Evolutionary conservation across 2,113 vertebrate species (phyloP).

Genomic region (Paramormyrops kingsleyae): DNA sequence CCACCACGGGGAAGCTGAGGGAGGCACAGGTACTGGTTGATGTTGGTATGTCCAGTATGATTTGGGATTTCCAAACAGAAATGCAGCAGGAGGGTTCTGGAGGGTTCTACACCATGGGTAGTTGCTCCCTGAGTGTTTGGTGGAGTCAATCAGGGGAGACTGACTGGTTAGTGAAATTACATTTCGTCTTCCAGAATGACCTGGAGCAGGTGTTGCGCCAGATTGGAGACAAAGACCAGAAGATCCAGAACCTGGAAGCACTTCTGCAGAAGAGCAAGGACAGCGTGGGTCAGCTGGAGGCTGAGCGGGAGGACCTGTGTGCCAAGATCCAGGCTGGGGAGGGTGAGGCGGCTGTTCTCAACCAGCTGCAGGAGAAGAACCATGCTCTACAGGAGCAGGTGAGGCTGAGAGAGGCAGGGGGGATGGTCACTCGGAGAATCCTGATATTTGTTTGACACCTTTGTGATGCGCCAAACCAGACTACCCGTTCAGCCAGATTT

Average conservation of each 20-base stretch:
- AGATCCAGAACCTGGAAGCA: slow-evolving; percentile 97
- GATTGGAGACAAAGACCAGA: slow-evolving; percentile 98
- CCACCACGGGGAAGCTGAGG: slow-evolving; percentile 83
- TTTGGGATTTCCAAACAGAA: not conserved
- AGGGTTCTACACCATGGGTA: not conserved
- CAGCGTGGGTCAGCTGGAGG: slow-evolving; percentile 81
- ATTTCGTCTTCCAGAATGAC: slow-evolving; percentile 72
- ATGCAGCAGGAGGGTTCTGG: not conserved
- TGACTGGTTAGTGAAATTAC: not conserved
- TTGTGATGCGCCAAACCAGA: too few relatives aligned
- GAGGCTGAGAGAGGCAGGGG: not conserved
- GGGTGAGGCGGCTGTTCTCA: slow-evolving; percentile 89
- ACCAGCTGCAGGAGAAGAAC: slow-evolving; percentile 94
- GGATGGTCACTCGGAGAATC: not conserved
- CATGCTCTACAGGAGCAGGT: slow-evolving; percentile 87
- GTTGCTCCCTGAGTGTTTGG: not conserved
- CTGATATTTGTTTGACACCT: not conserved
- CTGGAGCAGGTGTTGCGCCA: slow-evolving; percentile 94
- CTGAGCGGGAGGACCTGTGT: slow-evolving; percentile 89
- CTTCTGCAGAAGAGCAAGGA: slow-evolving; percentile 94
- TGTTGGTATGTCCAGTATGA: not conserved
- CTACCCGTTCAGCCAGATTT: not conserved
- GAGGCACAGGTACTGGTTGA: slow-evolving; percentile 80
- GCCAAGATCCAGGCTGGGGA: slow-evolving; percentile 97
- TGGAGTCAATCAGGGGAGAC: not conserved